phyloP scores from a whole-genome alignment of 1,140 invertebrate species.

The Heliconius hermathena region DNA sequence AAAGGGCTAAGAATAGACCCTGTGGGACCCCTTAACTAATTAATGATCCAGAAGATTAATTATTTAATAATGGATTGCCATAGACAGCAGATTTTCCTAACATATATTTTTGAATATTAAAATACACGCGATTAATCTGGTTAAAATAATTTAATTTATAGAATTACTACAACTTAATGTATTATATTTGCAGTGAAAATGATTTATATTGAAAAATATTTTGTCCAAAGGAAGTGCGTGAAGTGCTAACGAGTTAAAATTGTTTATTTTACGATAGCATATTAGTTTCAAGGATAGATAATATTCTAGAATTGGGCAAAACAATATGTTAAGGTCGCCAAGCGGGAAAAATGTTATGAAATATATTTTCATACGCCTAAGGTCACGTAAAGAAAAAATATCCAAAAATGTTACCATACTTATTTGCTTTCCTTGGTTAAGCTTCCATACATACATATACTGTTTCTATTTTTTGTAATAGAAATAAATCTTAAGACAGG shows the following conservation, averaged over 20 bases:
- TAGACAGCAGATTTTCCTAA: no score
- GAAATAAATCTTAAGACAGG: background rate
- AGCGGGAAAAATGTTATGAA: constrained; percentile 1
- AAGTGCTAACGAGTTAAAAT: constrained; percentile 10
- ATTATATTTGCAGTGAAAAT: constrained; percentile 8
- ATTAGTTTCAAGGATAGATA: constrained; percentile 29
- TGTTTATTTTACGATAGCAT: constrained; percentile 33
- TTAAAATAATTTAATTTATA: no score
- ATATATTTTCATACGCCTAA: background rate
- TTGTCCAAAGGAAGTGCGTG: constrained; percentile 23
- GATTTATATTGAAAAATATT: constrained; percentile 6
- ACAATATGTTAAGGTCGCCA: background rate
- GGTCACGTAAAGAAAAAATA: background rate
- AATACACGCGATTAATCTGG: background rate
- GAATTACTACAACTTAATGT: no score
- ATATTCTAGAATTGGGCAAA: background rate
- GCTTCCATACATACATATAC: background rate
- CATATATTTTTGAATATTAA: no score
- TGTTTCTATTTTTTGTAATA: background rate
- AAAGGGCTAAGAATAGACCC: no score
- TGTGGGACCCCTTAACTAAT: no score
- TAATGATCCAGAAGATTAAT: no score
- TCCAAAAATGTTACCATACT: background rate
- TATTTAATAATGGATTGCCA: no score
- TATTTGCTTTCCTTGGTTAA: background rate